Percentiles rank a stretch among this genome's conserved stretches.
Evolutionary conservation across 2,797 vertebrate species (phyloP).

Genomic region (Crocidura indochinensis): DNA sequence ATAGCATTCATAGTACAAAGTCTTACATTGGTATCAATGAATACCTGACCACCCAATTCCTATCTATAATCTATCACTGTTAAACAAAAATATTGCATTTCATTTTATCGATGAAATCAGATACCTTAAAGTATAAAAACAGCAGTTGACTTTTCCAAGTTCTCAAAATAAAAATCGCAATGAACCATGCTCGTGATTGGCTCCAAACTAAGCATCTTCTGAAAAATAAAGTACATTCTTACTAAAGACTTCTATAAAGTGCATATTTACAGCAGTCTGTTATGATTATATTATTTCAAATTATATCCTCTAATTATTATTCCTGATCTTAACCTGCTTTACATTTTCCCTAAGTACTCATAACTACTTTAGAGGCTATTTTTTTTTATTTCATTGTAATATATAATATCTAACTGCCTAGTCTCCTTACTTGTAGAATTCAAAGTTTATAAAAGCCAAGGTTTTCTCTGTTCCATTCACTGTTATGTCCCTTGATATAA

Average conservation of each 20-base stretch:
- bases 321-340: neutral
- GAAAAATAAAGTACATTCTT: too few relatives aligned
- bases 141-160: neutral
- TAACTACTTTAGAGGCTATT: neutral
- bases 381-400: neutral
- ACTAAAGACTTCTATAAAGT: too few relatives aligned
- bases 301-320: fast-evolving
- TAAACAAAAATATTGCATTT: too few relatives aligned
- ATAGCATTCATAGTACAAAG: too few relatives aligned
- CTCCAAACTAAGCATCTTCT: too few relatives aligned
- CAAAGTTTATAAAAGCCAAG: neutral
- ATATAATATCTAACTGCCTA: neutral
- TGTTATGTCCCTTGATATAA: neutral
- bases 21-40: too few relatives aligned
- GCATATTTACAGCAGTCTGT: neutral
- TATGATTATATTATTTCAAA: neutral
- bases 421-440: neutral
- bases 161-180: neutral
- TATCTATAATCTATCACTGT: too few relatives aligned
- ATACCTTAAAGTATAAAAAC: neutral
- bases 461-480: neutral
- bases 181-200: too few relatives aligned
- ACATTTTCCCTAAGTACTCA: neutral
- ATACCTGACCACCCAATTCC: too few relatives aligned
- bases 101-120: neutral